Base-by-base conservation (phyloP, 2,888 invertebrate genomes). In the Cyaniris semiargus region DNA sequence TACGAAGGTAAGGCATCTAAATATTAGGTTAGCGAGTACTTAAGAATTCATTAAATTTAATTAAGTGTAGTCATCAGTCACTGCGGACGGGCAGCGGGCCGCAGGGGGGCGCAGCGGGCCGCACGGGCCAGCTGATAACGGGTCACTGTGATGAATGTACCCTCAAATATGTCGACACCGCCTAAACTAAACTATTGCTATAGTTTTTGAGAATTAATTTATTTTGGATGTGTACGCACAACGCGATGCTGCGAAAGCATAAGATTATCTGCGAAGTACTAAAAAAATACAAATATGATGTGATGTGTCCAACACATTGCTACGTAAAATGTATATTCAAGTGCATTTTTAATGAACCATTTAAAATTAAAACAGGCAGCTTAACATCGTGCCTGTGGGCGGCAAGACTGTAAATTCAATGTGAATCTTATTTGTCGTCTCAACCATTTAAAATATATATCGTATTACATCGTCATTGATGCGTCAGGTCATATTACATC, bases 1-100 rank as follows among this genome's bases (percentile, higher is more conserved):
- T 66, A 13, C 60, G 15, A 31, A 66, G 66, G 66, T 66, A 23
- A 27, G 23, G 76, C 75, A 77, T 75, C 53, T 66, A 77, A 77
- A 80, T 81, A 81, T 83, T 83, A 81, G 79, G 76, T 72, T 71
- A 78, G 80, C 77, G 81, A 82, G 80, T 79, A 80, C 82, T 81
- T 81, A 80, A 80, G 79, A 83, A 81, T 83, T 85, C 86, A 90
- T 91, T 89, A 93, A 93, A 93, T 93, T 90, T 93, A 93, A 94
- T 94, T 94, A 93, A 92, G 86, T 87, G 85, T 76, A 88, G 92
- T 93, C 92, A 94, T 94, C 93, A 93, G 93, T 94, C 93, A 94
- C 90, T 81, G 88, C 82, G 84, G 85, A 85, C 86, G 89, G 86
- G 86, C 93, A 92, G 91, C 93, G 93, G 83, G 86, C 83, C 82